phyloP scores from a whole-genome alignment of 2,888 invertebrate genomes.

The Microctonus hyperodae region DNA sequence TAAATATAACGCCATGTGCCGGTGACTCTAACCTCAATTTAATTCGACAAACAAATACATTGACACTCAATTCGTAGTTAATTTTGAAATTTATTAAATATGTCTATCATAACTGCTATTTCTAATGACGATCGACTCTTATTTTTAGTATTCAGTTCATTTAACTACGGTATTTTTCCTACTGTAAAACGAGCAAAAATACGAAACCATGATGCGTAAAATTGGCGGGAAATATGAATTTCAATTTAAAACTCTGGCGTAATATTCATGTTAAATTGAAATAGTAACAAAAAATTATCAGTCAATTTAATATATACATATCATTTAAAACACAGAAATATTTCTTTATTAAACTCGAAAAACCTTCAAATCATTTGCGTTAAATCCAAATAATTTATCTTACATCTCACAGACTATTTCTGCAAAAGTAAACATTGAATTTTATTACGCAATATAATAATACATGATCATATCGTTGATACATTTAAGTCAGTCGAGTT shows the following conservation, averaged over 20 bases:
- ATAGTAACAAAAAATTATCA: too few relatives aligned
- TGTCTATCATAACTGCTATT: neutral
- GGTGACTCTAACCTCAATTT: neutral
- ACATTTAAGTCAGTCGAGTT: slow-evolving; percentile 3
- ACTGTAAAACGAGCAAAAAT: neutral
- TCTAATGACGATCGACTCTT: neutral
- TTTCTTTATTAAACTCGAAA: too few relatives aligned
- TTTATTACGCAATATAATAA: neutral
- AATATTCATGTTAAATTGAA: too few relatives aligned
- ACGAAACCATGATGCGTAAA: neutral
- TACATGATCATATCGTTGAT: neutral
- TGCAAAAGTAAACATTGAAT: slow-evolving; percentile 14
- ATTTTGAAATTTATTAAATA: neutral
- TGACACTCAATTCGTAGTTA: too few relatives aligned
- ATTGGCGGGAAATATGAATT: neutral
- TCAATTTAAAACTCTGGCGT: neutral
- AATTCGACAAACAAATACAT: neutral
- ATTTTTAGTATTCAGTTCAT: too few relatives aligned
- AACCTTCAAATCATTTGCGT: too few relatives aligned
- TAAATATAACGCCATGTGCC: neutral
- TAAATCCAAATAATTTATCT: too few relatives aligned
- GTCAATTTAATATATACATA: too few relatives aligned
- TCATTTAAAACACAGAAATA: too few relatives aligned
- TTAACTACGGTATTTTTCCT: too few relatives aligned
- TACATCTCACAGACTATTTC: neutral